Evolutionary conservation across 2,797 vertebrate genomes (phyloP).

Genomic region (Adrianichthys oophorus): DNA sequence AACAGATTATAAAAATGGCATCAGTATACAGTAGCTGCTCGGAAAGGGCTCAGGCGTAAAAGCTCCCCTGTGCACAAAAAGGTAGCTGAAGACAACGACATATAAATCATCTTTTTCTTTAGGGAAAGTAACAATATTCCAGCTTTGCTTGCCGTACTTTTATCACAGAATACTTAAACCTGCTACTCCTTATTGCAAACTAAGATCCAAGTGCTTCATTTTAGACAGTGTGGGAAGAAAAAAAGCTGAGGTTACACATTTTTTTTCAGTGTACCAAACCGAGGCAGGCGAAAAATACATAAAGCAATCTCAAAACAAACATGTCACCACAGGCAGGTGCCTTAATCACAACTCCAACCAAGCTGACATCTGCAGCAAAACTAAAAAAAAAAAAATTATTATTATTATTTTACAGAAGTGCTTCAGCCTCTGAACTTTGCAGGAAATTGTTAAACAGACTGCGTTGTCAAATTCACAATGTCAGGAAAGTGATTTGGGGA

Average conservation of each 20-base stretch:
- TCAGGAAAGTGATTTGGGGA: conserved; percentile 51
- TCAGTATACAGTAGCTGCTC: conserved; percentile 67
- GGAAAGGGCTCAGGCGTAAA: conserved; percentile 58
- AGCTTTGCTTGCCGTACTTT: conserved; percentile 68
- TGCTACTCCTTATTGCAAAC: conserved; percentile 52
- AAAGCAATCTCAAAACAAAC: conserved; percentile 47
- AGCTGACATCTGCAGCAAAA: conserved; percentile 45
- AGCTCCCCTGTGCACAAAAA: conserved; percentile 58
- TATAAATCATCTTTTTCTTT: conserved; percentile 64
- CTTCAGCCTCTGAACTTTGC: conserved; percentile 36
- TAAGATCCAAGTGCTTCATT: conserved; percentile 43
- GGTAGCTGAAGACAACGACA: conserved; percentile 64
- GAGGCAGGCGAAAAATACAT: conserved; percentile 30
- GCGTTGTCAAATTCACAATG: conserved; percentile 56
- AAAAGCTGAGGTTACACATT: conserved; percentile 50
- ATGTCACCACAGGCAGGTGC: conserved; percentile 34
- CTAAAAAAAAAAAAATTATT: conserved; percentile 21
- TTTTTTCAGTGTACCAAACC: conserved; percentile 30
- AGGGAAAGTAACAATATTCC: conserved; percentile 58
- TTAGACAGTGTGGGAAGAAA: conserved; percentile 24
- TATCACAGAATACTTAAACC: conserved; percentile 64
- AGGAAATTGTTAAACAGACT: conserved; percentile 39
- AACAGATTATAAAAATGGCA: conserved; percentile 80
- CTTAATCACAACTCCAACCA: conserved; percentile 41
- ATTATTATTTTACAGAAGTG: background rate